Evolutionary conservation across 2,113 vertebrate genomes (phyloP), one percentile per base, ranked within the genome.

Genomic region (Anguilla japonica): DNA sequence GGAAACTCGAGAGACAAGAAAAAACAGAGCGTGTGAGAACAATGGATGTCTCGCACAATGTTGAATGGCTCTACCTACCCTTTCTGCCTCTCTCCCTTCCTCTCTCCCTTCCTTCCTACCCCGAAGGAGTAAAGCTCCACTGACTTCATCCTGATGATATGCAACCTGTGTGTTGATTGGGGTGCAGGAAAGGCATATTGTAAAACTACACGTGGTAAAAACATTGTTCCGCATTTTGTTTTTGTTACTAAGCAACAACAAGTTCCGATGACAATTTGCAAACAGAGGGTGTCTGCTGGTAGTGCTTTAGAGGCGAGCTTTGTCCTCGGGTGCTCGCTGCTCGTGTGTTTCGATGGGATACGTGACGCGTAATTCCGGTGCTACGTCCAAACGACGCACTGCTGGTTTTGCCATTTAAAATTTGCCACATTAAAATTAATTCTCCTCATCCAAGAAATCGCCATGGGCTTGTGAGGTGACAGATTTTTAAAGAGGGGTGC

Each of bases 71-170:
- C 86, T 84, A 9, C 40, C 46, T 56, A 79, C 83, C 41, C 79
- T 56, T 75, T 16, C 20, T 81, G 16, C 57, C 71, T 26, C 56
- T 83, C 16, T 75, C 13, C 40, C 41, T 50, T 79, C 81, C 40
- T 46, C 71, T 18, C 15, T 83, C 20, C 46, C 63, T n/a, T 50
- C 84, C 15, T 67, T 67, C 18, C 50, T 85, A 84, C 41, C 82
- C 78, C n/a, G 56, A 83, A 6, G 34, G 85, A 67, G 46, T 50
- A 81, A 56, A 86, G 40, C 81, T 34, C 83, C 57, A 46, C 60
- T 50, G 41, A 85, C 75, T 85, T 90, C 26, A 83, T 82, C 43
- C 41, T 57, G n/a, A 34, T 91, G 93, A 94, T 94, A 92, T 94
- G 92, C 89, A 90, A 91, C 89, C 85, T 83, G 89, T 90, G 85